Conservation (phyloP, 2,797 vertebrate species). For the Sebastes vulpes region DNA sequence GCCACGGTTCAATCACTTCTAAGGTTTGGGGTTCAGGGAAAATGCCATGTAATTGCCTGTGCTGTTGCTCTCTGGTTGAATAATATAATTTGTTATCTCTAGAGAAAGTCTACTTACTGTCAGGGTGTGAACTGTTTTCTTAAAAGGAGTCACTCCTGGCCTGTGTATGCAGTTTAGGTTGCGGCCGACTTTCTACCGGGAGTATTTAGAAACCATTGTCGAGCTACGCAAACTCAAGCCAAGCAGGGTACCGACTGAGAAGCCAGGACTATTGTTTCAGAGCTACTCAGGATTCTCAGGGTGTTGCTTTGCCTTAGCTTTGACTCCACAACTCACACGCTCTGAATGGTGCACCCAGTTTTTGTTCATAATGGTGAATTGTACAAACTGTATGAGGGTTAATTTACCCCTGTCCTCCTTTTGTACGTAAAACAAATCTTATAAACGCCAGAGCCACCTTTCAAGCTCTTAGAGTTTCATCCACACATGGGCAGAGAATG, state of each 20-base stretch:
- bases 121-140: conserved; percentile 40
- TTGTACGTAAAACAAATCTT: not conserved
- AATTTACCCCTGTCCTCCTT: not conserved
- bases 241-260: conserved; percentile 31
- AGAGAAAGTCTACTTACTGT: not conserved
- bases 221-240: conserved; percentile 31
- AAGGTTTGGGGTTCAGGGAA: conserved; percentile 1
- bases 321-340: conserved; percentile 54
- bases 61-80: not conserved
- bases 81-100: not conserved
- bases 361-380: conserved; percentile 10
- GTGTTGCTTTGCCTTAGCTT: conserved; percentile 43
- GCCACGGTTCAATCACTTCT: conserved; percentile 22
- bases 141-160: conserved; percentile 39
- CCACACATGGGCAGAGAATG: conserved; percentile 22
- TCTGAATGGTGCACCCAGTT: conserved; percentile 29
- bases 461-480: not conserved
- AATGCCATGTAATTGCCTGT: not conserved
- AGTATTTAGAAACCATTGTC: conserved; percentile 55
- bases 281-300: conserved; percentile 66
- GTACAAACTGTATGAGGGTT: not conserved
- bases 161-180: conserved; percentile 35
- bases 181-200: conserved; percentile 21
- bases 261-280: conserved; percentile 62
- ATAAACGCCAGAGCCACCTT: conserved; percentile 13